Base-by-base conservation (phyloP, 2,113 vertebrate genomes). In the Miniopterus natalensis region DNA sequence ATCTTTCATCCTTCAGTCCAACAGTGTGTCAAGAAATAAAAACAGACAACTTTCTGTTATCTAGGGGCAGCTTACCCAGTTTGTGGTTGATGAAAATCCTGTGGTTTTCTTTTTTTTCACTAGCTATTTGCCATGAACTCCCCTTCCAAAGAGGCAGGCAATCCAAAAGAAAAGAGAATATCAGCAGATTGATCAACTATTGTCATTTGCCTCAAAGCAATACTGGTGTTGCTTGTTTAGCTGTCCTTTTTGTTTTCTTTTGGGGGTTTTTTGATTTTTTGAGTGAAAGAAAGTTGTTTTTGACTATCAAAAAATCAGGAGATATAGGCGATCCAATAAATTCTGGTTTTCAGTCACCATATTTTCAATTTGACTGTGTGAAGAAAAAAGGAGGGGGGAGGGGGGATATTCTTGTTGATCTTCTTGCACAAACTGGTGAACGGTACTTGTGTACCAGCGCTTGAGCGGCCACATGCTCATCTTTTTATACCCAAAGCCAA, bases 401-500 rank as follows among this genome's bases (percentile, higher is more conserved):
- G 23, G 14, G 4, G 31, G 63, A 27, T 66, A 68, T 51, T 80
- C 45, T 79, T 96, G 51, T 75, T 83, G 40, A 77, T 11, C 29
- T 83, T 84, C 91, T 65, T 66, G 59, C 23, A 59, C n/a, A 71
- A 86, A 77, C 47, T 40, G 47, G 65, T 68, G 40, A 55, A 53
- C 13, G 49, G 31, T 53, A 84, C 21, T 1, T 21, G 68, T 51
- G 14, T 49, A 66, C 42, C 25, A 73, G 55, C 6, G 8, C 53
- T 6, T 47, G 47, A 77, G 47, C 3, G 49, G 57, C 49, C 40
- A 42, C 47, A n/a, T 0, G 42, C 15, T 51, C 51, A 27, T 92
- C 65, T 83, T 61, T 95, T 73, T 70, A 85, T 27, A 84, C 45
- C 53, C 45, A 42, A 42, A 84, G 74, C 92, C 74, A 77, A 70